phyloP scores from a whole-genome alignment of 2,113 vertebrate species.

The Tragelaphus imberbis region DNA sequence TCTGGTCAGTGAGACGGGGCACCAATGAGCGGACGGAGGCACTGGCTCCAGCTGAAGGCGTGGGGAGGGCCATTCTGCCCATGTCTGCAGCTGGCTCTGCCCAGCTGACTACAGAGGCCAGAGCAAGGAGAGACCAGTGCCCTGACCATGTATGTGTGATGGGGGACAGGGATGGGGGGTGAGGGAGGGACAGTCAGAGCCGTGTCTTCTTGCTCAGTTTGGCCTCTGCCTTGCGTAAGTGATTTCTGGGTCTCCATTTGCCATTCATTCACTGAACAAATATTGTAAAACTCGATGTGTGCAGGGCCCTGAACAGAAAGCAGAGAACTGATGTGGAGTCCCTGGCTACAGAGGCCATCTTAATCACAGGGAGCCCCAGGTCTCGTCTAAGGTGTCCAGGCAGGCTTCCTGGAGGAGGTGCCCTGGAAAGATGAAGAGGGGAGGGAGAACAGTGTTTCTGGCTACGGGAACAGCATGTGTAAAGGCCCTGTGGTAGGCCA shows the following conservation, averaged over 20 bases:
- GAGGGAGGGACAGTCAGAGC: not conserved
- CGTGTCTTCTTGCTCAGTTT: not conserved
- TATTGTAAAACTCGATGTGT: not conserved
- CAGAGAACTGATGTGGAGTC: not conserved
- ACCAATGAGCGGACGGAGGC: fast-evolving
- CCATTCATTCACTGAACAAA: not conserved
- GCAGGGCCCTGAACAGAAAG: not conserved
- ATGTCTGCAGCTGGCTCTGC: not conserved
- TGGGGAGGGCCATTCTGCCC: not conserved
- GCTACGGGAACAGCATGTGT: not conserved
- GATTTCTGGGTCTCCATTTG: not conserved
- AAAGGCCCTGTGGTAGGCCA: not conserved
- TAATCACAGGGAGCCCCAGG: not conserved
- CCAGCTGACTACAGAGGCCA: not conserved
- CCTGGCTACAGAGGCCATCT: not conserved
- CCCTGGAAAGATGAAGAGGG: not conserved
- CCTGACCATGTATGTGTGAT: fast-evolving
- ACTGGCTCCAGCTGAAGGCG: fast-evolving
- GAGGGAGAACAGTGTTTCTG: not conserved
- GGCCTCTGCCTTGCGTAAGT: not conserved
- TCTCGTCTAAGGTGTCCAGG: not conserved
- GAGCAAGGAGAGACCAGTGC: not conserved
- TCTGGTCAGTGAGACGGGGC: not conserved
- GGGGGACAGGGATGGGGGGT: not conserved
- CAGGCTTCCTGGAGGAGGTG: not conserved